Evolutionary conservation across 2,888 invertebrate genomes (phyloP).

Genomic region (Brachylomia viminalis): DNA sequence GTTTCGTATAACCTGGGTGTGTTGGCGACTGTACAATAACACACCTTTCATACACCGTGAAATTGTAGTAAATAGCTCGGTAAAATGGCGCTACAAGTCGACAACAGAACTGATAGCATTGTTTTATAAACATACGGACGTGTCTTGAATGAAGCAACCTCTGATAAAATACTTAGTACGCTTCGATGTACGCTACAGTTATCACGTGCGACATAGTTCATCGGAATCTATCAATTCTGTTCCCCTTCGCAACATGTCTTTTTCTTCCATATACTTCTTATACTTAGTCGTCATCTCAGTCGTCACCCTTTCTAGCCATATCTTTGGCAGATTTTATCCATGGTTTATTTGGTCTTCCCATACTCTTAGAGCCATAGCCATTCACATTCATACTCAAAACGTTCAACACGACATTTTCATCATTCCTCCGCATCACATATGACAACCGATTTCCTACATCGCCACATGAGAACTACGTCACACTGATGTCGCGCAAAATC

Average conservation of each 20-base stretch:
- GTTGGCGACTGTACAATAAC: no score
- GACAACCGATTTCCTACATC: neutral
- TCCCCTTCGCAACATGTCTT: no score
- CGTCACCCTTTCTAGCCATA: neutral
- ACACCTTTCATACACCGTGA: slow-evolving; percentile 13
- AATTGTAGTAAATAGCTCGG: slow-evolving; percentile 17
- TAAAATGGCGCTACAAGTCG: neutral
- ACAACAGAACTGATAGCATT: neutral
- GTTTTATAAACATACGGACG: slow-evolving; percentile 29
- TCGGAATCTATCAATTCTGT: no score
- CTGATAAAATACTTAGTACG: neutral
- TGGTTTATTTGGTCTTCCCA: neutral
- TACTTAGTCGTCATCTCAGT: neutral
- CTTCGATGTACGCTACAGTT: no score
- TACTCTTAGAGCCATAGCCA: neutral
- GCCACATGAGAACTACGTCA: no score
- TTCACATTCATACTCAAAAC: neutral
- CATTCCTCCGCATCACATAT: neutral
- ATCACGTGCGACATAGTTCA: neutral
- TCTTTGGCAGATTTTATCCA: neutral
- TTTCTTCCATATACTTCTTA: no score
- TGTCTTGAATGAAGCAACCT: slow-evolving; percentile 9
- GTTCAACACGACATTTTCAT: neutral
- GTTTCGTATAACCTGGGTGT: no score
- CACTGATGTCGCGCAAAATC: no score